Percentiles rank a stretch among this genome's conserved stretches.
These are phyloP conservation scores for Amphibalanus amphitrite DNA, from an alignment of 1,140 invertebrate genomes.

Conservation along the genomic window DNA sequence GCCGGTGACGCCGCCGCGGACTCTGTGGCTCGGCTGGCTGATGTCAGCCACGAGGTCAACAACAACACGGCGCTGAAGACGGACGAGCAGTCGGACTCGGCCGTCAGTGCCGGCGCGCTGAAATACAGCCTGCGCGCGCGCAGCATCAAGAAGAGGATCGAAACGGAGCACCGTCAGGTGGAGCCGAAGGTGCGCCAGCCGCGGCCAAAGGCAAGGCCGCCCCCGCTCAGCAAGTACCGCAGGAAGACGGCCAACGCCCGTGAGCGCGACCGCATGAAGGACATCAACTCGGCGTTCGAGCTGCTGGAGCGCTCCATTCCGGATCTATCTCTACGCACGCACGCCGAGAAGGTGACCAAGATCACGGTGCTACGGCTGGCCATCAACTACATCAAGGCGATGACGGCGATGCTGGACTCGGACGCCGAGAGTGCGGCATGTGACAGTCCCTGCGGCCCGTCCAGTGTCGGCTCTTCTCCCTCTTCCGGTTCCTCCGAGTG, in stretches of 20 bases:
- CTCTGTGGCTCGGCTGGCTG: too few relatives aligned
- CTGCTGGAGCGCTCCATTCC: conserved; percentile 11
- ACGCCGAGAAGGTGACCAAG: conserved; percentile 12
- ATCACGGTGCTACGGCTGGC: conserved; percentile 14
- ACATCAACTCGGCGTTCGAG: conserved; percentile 70
- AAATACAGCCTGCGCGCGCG: conserved; percentile 35
- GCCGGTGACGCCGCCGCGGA: too few relatives aligned
- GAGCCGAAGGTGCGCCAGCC: background rate
- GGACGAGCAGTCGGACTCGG: too few relatives aligned
- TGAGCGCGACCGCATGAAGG: conserved; percentile 63
- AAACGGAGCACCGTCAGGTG: conserved; percentile 23
- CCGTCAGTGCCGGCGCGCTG: too few relatives aligned
- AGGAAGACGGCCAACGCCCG: conserved; percentile 73
- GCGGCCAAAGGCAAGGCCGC: conserved; percentile 7
- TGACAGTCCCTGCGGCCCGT: background rate
- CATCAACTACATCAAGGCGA: conserved; percentile 12
- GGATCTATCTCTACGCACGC: conserved; percentile 6
- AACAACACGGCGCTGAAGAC: too few relatives aligned
- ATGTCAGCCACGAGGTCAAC: too few relatives aligned
- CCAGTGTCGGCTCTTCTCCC: background rate
- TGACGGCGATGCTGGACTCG: background rate
- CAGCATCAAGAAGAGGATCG: conserved; percentile 33
- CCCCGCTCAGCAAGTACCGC: conserved; percentile 44
- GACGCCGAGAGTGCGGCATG: background rate
- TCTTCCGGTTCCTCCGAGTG: background rate